phyloP scores from a whole-genome alignment of 2,888 invertebrate genomes.

The Cheilosia urbana region DNA sequence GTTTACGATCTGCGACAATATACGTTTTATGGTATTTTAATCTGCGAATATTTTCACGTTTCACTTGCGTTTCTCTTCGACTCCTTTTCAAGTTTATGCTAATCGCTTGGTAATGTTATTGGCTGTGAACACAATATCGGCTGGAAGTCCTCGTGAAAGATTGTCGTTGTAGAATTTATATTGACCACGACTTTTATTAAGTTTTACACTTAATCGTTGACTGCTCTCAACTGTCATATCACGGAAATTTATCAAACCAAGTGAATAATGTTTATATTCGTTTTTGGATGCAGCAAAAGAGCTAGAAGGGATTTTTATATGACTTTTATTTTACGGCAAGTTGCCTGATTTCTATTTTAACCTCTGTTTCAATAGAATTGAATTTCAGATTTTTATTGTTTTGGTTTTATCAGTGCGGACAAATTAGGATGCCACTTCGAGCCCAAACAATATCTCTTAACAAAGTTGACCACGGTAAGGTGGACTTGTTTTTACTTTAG shows the following conservation, averaged over 20 bases:
- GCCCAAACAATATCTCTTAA: too few species aligned
- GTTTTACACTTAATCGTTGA: not conserved
- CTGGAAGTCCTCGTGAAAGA: not conserved
- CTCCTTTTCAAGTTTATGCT: constrained; percentile 29
- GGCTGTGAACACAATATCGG: not conserved
- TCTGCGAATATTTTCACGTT: constrained; percentile 51
- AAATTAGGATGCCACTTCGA: too few species aligned
- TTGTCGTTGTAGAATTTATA: constrained; percentile 29
- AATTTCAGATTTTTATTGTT: constrained; percentile 23
- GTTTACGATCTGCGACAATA: not conserved
- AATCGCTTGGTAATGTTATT: constrained; percentile 29
- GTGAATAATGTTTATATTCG: not conserved
- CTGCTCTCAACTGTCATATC: not conserved
- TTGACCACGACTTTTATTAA: constrained; percentile 35
- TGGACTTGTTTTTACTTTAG: too few species aligned
- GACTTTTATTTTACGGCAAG: constrained; percentile 1
- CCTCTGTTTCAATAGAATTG: constrained; percentile 12
- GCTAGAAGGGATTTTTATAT: not conserved
- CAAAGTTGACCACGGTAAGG: too few species aligned
- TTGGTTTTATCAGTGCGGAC: not conserved
- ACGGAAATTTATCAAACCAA: constrained; percentile 5
- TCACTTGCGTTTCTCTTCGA: not conserved
- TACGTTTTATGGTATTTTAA: constrained; percentile 36
- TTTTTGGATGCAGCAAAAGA: not conserved
- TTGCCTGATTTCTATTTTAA: not conserved